Base-by-base conservation (phyloP, 1,140 invertebrate species). In the Carcinoscorpius rotundicauda region DNA sequence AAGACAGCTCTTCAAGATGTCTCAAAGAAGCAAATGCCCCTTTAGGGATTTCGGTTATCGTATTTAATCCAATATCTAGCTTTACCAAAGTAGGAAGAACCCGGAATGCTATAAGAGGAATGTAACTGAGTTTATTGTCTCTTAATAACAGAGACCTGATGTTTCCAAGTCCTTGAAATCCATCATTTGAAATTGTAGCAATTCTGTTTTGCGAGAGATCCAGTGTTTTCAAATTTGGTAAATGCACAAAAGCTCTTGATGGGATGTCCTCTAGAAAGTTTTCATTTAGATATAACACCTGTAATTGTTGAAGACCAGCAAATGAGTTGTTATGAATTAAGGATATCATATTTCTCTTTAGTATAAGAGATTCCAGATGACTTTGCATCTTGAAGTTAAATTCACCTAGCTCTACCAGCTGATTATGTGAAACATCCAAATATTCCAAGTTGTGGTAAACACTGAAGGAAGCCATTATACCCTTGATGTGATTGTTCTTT, bases 201-300 rank as follows among this genome's bases (percentile, higher is more conserved):
- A 95, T 89, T 68, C 87, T 82, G 75, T 96, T 96, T 73, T 89
- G 83, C 3, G 89, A 89, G 8, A 96, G 79, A 77, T 94, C 91
- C 8, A 96, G 78, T 74, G 92, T 88, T 72, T 91, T 87, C 55
- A 96, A 78, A 70, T 85, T 85, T 0, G 81, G 81, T 65, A 93
- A 76, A 5, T 84, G 83, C 1, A 82, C 79, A 74, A 96, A 96
- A 3, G 88, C 78, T 51, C 85, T 84, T 66, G 83, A 83, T 4
- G 85, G 85, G 3, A 95, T 77, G 69, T 85, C 85, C 73, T 89
- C 86, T 6, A 95, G 75, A 68, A 87, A 86, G 76, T 95, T 96
- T 60, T 85, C 85, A 58, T 82, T 82, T 8, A 96, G 78, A 3
- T 90, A 88, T 62, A 84, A 81, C 71, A 93, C 92, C 4, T 88